phyloP scores from a whole-genome alignment of 2,113 vertebrate genomes.

The Nansenia antarctica region DNA sequence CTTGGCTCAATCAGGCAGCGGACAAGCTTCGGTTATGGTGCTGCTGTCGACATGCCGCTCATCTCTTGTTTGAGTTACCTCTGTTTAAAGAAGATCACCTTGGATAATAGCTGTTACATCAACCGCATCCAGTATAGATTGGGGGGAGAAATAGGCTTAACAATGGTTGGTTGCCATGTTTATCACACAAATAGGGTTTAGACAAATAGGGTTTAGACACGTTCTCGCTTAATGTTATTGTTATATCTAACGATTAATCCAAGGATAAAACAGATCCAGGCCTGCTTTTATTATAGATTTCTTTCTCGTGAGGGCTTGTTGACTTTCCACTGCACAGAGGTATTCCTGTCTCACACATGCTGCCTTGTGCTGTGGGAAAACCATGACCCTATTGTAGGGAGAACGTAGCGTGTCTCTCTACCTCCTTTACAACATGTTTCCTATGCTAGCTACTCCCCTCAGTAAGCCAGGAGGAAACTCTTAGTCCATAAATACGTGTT shows the following conservation, averaged over 20 bases:
- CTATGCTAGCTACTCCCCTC: not conserved
- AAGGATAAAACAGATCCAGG: not conserved
- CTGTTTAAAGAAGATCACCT: not conserved
- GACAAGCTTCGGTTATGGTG: conserved; percentile 33
- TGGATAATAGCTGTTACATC: not conserved
- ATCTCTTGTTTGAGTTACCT: conserved; percentile 24
- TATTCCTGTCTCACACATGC: conserved; percentile 42
- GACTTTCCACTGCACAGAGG: conserved; percentile 44
- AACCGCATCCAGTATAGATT: not conserved
- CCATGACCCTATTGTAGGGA: conserved; percentile 18
- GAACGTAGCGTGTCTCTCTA: conserved; percentile 22
- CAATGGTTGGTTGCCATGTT: no score
- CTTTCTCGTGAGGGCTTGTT: conserved; percentile 20
- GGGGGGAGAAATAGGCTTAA: not conserved
- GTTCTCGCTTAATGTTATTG: not conserved
- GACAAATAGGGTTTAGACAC: not conserved
- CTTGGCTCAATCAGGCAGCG: conserved; percentile 21
- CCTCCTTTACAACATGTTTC: not conserved
- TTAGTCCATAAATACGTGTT: conserved; percentile 10
- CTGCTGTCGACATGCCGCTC: conserved; percentile 28
- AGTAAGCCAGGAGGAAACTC: conserved; percentile 28
- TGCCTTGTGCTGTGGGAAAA: conserved; percentile 8
- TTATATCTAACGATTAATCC: not conserved
- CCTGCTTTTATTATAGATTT: not conserved
- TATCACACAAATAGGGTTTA: no score